These are phyloP conservation scores for Leptocoma aspasia DNA, from an alignment of 2,113 vertebrate genomes.

Conservation along the genomic window DNA sequence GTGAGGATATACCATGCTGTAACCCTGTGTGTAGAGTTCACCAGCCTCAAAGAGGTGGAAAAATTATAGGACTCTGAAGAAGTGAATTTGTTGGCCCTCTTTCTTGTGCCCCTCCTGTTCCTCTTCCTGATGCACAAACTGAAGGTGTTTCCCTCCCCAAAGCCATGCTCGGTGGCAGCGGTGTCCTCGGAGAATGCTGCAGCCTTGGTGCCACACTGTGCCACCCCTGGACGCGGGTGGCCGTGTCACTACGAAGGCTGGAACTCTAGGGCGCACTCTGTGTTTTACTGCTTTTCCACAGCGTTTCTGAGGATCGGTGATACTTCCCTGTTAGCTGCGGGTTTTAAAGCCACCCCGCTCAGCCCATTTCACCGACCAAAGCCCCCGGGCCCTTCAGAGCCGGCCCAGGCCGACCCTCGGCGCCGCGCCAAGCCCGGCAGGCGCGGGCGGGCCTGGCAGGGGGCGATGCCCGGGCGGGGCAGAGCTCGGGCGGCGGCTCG, in stretches of 20 bases:
- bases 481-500: neutral
- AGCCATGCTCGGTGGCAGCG: rapidly evolving
- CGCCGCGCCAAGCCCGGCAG: no score
- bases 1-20: neutral
- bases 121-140: neutral
- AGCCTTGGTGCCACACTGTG: neutral
- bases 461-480: neutral
- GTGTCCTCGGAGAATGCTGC: neutral
- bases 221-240: rapidly evolving
- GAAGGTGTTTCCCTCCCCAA: neutral
- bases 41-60: neutral
- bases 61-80: neutral
- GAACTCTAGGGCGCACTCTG: neutral
- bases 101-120: rapidly evolving
- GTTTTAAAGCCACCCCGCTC: rapidly evolving
- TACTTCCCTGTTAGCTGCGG: rapidly evolving
- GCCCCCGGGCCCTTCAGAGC: neutral
- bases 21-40: neutral
- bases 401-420: rapidly evolving
- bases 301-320: neutral
- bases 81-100: neutral
- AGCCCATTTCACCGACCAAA: neutral
- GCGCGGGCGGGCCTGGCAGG: neutral
- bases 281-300: neutral
- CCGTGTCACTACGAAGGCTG: no score